phyloP scores from a whole-genome alignment of 2,888 invertebrate species.

The Hydraecia micacea region DNA sequence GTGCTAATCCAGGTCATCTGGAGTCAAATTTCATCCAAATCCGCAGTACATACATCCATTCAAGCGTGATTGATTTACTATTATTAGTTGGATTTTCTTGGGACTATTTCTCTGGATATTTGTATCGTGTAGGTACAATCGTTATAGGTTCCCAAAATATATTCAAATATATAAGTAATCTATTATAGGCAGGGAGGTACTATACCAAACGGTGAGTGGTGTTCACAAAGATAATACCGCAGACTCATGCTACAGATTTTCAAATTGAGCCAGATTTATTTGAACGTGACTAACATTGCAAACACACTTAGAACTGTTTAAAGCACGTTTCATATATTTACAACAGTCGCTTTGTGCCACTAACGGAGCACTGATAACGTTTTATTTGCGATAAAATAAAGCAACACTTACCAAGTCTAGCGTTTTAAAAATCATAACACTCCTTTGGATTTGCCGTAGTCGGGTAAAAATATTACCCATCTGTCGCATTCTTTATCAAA shows the following conservation, averaged over 20 bases:
- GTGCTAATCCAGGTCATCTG: neutral
- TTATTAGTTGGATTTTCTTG: no score
- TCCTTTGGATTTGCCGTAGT: neutral
- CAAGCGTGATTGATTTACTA: no score
- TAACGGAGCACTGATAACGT: slow-evolving; percentile 50
- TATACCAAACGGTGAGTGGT: slow-evolving; percentile 16
- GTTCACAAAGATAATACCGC: slow-evolving; percentile 35
- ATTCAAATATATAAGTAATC: neutral
- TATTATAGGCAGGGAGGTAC: neutral
- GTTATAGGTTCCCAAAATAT: neutral
- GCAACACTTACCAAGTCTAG: neutral
- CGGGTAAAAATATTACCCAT: neutral
- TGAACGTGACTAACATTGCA: slow-evolving; percentile 54
- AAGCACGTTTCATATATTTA: slow-evolving; percentile 46
- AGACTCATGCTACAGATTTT: slow-evolving; percentile 39
- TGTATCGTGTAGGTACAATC: neutral
- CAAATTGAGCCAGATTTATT: slow-evolving; percentile 46
- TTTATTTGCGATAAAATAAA: slow-evolving; percentile 31
- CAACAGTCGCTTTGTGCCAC: slow-evolving; percentile 49
- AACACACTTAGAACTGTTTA: slow-evolving; percentile 40
- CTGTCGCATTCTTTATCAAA: neutral
- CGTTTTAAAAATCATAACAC: neutral
- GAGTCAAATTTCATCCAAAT: neutral
- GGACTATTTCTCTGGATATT: neutral
- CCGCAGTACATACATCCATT: neutral